Percentiles rank a stretch among this genome's conserved stretches.
Evolutionary conservation across 2,797 vertebrate genomes (phyloP).

Genomic region (Diplodus puntazzo): DNA sequence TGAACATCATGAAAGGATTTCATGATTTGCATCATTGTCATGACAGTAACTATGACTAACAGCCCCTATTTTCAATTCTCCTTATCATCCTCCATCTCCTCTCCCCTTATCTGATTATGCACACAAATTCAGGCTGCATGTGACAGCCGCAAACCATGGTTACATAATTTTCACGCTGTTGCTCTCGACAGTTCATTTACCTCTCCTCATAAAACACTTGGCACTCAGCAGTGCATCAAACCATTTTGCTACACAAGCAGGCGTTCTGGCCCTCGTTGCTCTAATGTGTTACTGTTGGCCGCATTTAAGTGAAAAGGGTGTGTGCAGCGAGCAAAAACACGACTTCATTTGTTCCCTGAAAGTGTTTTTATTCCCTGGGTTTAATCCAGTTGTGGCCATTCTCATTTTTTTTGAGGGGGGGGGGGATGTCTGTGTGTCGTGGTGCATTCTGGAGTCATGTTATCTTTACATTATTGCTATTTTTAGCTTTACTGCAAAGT

Average conservation of each 20-base stretch:
- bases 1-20: conserved; percentile 28
- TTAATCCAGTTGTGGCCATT: conserved; percentile 19
- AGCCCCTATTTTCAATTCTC: conserved; percentile 11
- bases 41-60: conserved; percentile 29
- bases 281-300: conserved; percentile 59
- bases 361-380: conserved; percentile 48
- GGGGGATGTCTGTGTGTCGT: conserved; percentile 14
- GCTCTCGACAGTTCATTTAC: conserved; percentile 58
- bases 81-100: conserved; percentile 16
- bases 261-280: conserved; percentile 16
- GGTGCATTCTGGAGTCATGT: not conserved
- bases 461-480: not conserved
- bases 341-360: conserved; percentile 26
- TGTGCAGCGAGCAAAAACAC: conserved; percentile 38
- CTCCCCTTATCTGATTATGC: conserved; percentile 8
- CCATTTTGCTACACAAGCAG: conserved; percentile 44
- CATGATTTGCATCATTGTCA: conserved; percentile 6
- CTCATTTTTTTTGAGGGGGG: conserved; percentile 2
- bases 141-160: conserved; percentile 28
- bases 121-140: not conserved
- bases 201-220: conserved; percentile 57
- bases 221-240: conserved; percentile 42
- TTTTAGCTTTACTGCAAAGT: conserved; percentile 5
- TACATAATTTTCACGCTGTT: conserved; percentile 53
- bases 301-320: conserved; percentile 30